phyloP scores from a whole-genome alignment of 2,888 invertebrate genomes.

The Fragum fragum region DNA sequence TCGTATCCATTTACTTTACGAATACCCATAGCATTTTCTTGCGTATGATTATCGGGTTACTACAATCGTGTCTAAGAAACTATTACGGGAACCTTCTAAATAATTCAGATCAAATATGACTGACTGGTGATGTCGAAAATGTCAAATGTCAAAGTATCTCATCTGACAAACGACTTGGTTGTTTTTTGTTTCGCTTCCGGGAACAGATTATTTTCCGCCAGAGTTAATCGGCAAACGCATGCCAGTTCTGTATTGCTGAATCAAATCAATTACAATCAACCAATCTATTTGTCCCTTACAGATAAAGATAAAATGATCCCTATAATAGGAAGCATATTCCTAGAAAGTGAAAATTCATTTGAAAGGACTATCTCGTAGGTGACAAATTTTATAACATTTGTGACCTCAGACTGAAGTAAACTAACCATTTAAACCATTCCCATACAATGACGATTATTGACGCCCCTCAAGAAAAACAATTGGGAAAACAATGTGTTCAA shows the following conservation, averaged over 20 bases:
- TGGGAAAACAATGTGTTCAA: too few relatives aligned
- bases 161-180: not conserved
- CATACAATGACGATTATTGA: too few relatives aligned
- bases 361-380: too few relatives aligned
- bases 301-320: not conserved
- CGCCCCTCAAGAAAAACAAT: too few relatives aligned
- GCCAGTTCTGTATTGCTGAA: not conserved
- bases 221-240: not conserved
- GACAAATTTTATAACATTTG: too few relatives aligned
- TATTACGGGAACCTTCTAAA: not conserved
- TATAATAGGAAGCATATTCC: not conserved
- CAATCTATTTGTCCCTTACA: not conserved
- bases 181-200: not conserved
- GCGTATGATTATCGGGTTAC: too few relatives aligned
- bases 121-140: slow-evolving; percentile 3
- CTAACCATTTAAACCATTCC: too few relatives aligned
- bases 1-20: too few relatives aligned
- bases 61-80: not conserved
- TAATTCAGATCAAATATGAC: slow-evolving; percentile 6
- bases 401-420: too few relatives aligned
- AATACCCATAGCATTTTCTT: too few relatives aligned
- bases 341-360: not conserved
- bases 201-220: not conserved
- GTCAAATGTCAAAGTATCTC: not conserved
- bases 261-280: not conserved